Percentiles rank a stretch among this genome's conserved stretches.
These are phyloP conservation scores for Scortum barcoo DNA, from an alignment of 2,113 vertebrate species.

Conservation along the genomic window DNA sequence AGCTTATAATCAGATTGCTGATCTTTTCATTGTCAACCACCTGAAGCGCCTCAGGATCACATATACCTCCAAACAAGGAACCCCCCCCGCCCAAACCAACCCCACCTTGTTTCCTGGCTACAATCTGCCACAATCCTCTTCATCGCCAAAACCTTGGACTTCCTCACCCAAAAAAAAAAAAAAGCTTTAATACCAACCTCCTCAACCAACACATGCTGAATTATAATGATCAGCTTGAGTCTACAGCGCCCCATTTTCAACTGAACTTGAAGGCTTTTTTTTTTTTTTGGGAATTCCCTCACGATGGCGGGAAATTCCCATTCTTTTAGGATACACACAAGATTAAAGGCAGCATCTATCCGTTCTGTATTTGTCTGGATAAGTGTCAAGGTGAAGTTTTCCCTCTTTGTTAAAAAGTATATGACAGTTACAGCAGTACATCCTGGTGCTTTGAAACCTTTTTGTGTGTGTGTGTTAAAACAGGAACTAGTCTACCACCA, in stretches of 20 bases:
- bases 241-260: conserved; percentile 61
- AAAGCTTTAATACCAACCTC: conserved; percentile 21
- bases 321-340: conserved; percentile 80
- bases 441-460: conserved; percentile 56
- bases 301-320: conserved; percentile 83
- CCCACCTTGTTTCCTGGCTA: conserved; percentile 35
- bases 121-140: conserved; percentile 31
- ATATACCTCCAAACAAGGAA: conserved; percentile 60
- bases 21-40: conserved; percentile 67
- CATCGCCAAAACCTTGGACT: conserved; percentile 32
- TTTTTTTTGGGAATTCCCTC: conserved; percentile 82
- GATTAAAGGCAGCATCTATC: conserved; percentile 81
- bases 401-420: conserved; percentile 43
- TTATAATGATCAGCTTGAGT: conserved; percentile 53
- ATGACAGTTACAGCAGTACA: conserved; percentile 36
- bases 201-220: conserved; percentile 24
- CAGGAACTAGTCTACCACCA: conserved; percentile 61
- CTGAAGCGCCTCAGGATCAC: conserved; percentile 65
- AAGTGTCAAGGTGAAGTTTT: conserved; percentile 57
- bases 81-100: too few relatives aligned
- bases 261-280: conserved; percentile 41
- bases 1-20: conserved; percentile 71
- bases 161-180: conserved; percentile 23
- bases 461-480: conserved; percentile 44
- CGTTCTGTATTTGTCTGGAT: conserved; percentile 71